Percentiles rank a stretch among this genome's conserved stretches.
Conservation (phyloP, 92 coral and sea anemone genomes). For the Actinostola sp. region DNA sequence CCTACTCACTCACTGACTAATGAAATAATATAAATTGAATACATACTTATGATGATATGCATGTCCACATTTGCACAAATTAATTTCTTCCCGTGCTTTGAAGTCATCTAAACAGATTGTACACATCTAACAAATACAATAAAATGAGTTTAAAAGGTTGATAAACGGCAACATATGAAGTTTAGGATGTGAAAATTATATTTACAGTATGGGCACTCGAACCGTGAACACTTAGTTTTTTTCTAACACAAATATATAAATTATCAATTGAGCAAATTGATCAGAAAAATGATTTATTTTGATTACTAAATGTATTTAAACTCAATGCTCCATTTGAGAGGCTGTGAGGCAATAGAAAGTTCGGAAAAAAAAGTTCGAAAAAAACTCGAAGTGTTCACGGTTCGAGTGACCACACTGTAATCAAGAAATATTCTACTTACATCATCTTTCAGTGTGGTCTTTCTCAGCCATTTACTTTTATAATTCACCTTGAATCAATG, state of each 20-base stretch:
- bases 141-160: no score
- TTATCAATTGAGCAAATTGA: no score
- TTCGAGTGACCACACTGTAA: not conserved
- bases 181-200: no score
- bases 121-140: conserved; percentile 55
- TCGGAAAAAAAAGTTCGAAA: not conserved
- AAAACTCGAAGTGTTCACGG: no score
- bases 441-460: conserved; percentile 67
- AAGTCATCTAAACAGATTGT: conserved; percentile 86
- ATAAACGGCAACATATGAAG: not conserved
- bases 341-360: not conserved
- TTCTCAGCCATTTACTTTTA: conserved; percentile 78
- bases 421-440: conserved; percentile 48
- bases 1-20: no score
- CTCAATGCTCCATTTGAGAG: no score
- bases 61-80: conserved; percentile 82
- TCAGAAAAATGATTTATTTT: no score
- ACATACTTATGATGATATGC: conserved; percentile 91
- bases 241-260: no score
- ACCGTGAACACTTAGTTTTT: no score
- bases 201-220: not conserved
- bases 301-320: no score
- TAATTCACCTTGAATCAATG: conserved; percentile 56
- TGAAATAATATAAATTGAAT: not conserved
- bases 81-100: conserved; percentile 63